Conservation (phyloP, 2,113 vertebrate genomes). For the Myiozetetes cayanensis region DNA sequence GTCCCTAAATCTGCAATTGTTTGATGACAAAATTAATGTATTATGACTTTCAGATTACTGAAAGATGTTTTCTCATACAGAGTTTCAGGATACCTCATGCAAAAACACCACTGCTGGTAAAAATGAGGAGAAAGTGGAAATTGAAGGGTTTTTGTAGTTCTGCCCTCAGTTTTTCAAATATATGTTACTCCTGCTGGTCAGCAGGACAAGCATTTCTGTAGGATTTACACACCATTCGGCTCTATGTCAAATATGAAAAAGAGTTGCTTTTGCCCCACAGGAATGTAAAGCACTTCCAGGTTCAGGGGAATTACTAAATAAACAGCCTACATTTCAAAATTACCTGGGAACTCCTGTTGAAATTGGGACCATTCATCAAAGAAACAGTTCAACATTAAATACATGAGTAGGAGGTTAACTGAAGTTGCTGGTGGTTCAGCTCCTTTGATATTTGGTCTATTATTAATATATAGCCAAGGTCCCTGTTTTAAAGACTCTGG, state of each 20-base stretch:
- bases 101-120: background rate
- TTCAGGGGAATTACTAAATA: background rate
- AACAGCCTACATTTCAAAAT: constrained; percentile 4
- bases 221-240: fast-evolving
- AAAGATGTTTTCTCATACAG: background rate
- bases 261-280: background rate
- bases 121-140: background rate
- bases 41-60: background rate
- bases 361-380: background rate
- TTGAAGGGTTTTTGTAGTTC: background rate
- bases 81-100: background rate
- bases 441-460: background rate
- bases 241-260: background rate
- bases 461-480: background rate
- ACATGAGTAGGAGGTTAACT: background rate
- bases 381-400: background rate
- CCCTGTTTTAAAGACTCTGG: background rate
- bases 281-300: constrained; percentile 31
- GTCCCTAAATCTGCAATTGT: background rate
- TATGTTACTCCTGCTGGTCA: background rate
- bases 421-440: background rate
- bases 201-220: background rate
- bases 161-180: background rate
- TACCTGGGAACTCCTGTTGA: constrained; percentile 18
- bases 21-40: background rate